Evolutionary conservation across 2,113 vertebrate genomes (phyloP), one percentile per base, ranked within the genome.

Genomic region (Orcinus orca): DNA sequence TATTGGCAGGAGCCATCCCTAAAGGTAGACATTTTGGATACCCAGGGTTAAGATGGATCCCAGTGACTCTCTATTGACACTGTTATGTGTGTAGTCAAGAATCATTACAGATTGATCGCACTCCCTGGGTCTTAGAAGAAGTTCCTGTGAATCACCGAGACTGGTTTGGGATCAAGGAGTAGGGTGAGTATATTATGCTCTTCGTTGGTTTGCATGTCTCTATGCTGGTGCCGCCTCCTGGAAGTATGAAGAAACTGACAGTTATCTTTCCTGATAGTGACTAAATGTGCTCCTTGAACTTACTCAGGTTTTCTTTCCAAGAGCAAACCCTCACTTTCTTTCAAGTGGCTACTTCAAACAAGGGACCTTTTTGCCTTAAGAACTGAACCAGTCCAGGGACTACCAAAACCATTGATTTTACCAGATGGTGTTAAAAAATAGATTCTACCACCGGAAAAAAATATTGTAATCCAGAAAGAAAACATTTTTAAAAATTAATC

Each of bases 131-230:
- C 93, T 98, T 97, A 93, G 86, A 97, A 95, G 97, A 93, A 97
- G 90, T 92, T 97, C 95, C 93, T 68, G 93, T 97, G 97, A 97
- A 6, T 53, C 90, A 92, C 86, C 84, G 88, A 90, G 88, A 47
- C 70, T 86, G 97, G 96, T 97, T 98, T 87, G 11, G 0, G 0
- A 97, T 88, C 95, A 33, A 96, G 91, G 95, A 95, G 94, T 91
- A 95, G 96, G 98, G 98, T 98, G 97, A 98, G 98, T 98, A 90
- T 68, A 38, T 86, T 96, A 96, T 82, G 23, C 68, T 95, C 89
- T 97, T 98, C 94, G 23, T 97, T 97, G 86, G 95, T 98, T 95
- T 96, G 92, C 95, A 96, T 98, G 93, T 95, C 79, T 96, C 90
- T 97, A 47, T 98, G 97, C 96, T 97, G n/a, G 63, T 93, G 87